A percentile compares a stretch with the other conserved stretches of the same genome.
Evolutionary conservation across 2,797 vertebrate genomes (phyloP).

Genomic region (Coluber constrictor): DNA sequence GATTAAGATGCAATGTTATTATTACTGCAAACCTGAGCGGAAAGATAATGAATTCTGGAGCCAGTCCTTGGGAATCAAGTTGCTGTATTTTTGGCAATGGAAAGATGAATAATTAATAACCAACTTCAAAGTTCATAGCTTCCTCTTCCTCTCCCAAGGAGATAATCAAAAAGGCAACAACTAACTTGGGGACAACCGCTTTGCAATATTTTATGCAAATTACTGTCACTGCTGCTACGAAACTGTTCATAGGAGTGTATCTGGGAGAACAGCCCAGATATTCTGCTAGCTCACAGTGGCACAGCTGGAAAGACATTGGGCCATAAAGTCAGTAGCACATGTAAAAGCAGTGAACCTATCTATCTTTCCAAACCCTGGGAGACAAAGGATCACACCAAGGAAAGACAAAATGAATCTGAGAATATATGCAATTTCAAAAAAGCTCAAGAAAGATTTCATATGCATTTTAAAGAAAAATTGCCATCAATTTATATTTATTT

Average conservation of each 20-base stretch:
- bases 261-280: constrained; percentile 28
- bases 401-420: background rate
- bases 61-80: constrained; percentile 57
- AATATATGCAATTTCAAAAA: background rate
- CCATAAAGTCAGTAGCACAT: background rate
- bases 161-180: constrained; percentile 56
- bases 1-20: constrained; percentile 64
- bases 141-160: constrained; percentile 53
- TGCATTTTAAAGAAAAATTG: background rate
- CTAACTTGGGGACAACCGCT: constrained; percentile 53
- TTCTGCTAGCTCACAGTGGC: constrained; percentile 22
- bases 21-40: constrained; percentile 60
- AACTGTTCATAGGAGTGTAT: constrained; percentile 40
- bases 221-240: constrained; percentile 32
- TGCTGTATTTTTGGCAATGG: constrained; percentile 51
- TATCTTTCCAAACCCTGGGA: background rate
- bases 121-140: constrained; percentile 63
- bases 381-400: background rate
- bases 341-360: background rate
- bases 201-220: constrained; percentile 54
- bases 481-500: background rate
- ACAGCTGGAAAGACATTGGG: constrained; percentile 27
- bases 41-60: constrained; percentile 66
- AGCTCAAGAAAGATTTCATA: background rate
- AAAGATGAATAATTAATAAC: constrained; percentile 67